A percentile compares a stretch with the other conserved stretches of the same genome.
These are phyloP conservation scores for Scaptomyza hsui DNA, from an alignment of 1,140 invertebrate species.

Conservation along the genomic window DNA sequence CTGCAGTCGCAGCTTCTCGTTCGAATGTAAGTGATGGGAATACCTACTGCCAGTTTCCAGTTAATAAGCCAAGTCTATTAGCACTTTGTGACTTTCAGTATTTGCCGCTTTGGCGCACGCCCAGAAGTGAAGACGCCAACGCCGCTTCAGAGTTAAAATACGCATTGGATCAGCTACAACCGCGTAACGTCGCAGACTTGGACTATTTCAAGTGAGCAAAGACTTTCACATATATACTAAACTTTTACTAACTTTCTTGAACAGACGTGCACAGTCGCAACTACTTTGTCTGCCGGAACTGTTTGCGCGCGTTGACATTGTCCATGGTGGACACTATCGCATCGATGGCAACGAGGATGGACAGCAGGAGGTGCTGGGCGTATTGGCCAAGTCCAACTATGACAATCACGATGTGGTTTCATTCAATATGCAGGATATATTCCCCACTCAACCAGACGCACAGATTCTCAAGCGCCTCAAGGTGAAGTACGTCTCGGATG, in stretches of 20 bases:
- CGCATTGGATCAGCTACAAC: slow-evolving; percentile 88
- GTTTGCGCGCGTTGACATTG: slow-evolving; percentile 91
- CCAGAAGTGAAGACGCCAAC: slow-evolving; percentile 68
- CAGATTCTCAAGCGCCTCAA: slow-evolving; percentile 83
- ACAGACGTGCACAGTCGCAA: slow-evolving; percentile 85
- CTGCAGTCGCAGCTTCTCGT: slow-evolving; percentile 83
- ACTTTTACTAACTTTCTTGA: background rate
- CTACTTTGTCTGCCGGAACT: slow-evolving; percentile 90
- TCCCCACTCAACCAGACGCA: slow-evolving; percentile 68
- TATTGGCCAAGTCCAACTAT: slow-evolving; percentile 85
- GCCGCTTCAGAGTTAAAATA: slow-evolving; percentile 76
- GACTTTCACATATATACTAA: background rate
- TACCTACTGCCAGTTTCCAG: accelerated
- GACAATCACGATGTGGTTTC: slow-evolving; percentile 84
- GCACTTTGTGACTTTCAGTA: slow-evolving; percentile 96
- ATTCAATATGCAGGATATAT: slow-evolving; percentile 72
- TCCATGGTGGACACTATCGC: slow-evolving; percentile 86
- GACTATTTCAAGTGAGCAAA: slow-evolving; percentile 86
- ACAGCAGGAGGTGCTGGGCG: slow-evolving; percentile 75
- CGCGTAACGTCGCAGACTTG: slow-evolving; percentile 86
- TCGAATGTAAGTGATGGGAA: slow-evolving; percentile 51
- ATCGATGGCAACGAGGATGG: slow-evolving; percentile 80
- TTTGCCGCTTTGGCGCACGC: slow-evolving; percentile 88
- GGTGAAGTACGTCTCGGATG: slow-evolving; percentile 79
- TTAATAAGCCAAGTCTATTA: slow-evolving; percentile 64